Evolutionary conservation across 2,113 vertebrate species (phyloP), one percentile per base, ranked within the genome.

Genomic region (Anguilla rostrata): DNA sequence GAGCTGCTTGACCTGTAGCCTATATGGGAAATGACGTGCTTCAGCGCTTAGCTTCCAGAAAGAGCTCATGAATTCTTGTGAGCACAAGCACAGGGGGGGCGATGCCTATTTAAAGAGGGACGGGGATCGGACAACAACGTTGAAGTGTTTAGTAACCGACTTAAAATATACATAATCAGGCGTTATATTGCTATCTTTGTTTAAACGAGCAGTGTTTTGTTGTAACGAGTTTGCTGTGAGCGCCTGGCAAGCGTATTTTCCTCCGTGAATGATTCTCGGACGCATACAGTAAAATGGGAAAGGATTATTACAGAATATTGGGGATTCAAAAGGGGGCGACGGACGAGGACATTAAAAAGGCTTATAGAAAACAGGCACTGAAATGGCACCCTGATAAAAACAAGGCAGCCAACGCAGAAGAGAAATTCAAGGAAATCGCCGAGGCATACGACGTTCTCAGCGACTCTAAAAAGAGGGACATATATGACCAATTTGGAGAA

Each of bases 321-420:
- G 98, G 98, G 84, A 98, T 99, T 92, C 95, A 97, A 87, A 99
- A 97, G 93, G 98, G 98, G 89, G 97, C 98, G 85, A 95, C 97
- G 34, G 98, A 99, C 0, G 98, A 99, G 85, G 98, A 99, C 86
- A 95, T 99, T 85, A 99, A 99, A 93, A 99, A 99, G 91, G 98
- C 98, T 84, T 99, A 99, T 94, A 96, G 96, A 95, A 99, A 99
- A 86, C 98, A 99, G 90, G 98, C 98, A 0, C 95, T 99, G 91
- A 98, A 97, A 95, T 99, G 98, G 97, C 98, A 99, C 89, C 98
- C 98, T 11, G 98, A 99, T 92, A 99, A 99, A 94, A 99, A 99
- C 93, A 99, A 99, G 92, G 97, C 98, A 83, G 94, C 97, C 46
- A 96, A 97, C 34, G 98, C 98, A 86, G 98, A 99, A 92, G 98